These are phyloP conservation scores for Pheosia gnoma DNA, from an alignment of 2,888 invertebrate species.

Conservation along the genomic window DNA sequence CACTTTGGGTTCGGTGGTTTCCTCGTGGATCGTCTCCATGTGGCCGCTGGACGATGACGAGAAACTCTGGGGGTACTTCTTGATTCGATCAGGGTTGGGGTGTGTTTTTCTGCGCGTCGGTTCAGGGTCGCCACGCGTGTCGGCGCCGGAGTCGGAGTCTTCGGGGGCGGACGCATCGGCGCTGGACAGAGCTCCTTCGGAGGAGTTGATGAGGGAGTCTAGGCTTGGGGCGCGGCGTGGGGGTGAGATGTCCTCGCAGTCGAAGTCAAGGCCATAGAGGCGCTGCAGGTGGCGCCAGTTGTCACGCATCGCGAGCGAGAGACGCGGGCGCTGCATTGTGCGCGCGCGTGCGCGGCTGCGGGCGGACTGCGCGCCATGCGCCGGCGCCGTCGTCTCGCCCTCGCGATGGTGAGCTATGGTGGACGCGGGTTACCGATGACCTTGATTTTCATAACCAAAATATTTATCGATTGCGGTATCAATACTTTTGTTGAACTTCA, in stretches of 20 bases:
- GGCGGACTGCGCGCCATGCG: conserved; percentile 58
- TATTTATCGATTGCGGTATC: not conserved
- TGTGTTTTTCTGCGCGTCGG: conserved; percentile 56
- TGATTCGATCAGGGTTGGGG: conserved; percentile 52
- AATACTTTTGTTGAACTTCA: not conserved
- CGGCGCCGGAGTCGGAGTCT: conserved; percentile 87
- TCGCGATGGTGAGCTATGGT: conserved; percentile 45
- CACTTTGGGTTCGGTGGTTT: conserved; percentile 90
- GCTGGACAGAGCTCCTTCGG: conserved; percentile 85
- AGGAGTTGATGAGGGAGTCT: conserved; percentile 88
- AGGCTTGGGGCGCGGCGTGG: conserved; percentile 83
- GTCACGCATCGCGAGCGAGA: conserved; percentile 82
- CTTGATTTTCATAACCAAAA: conserved; percentile 21
- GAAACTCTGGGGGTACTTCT: conserved; percentile 77
- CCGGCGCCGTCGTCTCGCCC: conserved; percentile 45
- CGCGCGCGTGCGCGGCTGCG: conserved; percentile 75
- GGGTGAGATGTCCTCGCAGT: conserved; percentile 62
- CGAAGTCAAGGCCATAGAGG: conserved; percentile 77
- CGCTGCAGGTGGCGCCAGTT: conserved; percentile 81
- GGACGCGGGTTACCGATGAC: conserved; percentile 33
- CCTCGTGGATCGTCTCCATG: conserved; percentile 93
- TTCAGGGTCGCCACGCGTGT: conserved; percentile 80
- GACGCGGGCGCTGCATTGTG: conserved; percentile 82
- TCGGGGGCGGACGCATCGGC: conserved; percentile 85
- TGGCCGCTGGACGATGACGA: conserved; percentile 85